Conservation (phyloP, 2,888 invertebrate genomes). For the Stictocephala bisonia region DNA sequence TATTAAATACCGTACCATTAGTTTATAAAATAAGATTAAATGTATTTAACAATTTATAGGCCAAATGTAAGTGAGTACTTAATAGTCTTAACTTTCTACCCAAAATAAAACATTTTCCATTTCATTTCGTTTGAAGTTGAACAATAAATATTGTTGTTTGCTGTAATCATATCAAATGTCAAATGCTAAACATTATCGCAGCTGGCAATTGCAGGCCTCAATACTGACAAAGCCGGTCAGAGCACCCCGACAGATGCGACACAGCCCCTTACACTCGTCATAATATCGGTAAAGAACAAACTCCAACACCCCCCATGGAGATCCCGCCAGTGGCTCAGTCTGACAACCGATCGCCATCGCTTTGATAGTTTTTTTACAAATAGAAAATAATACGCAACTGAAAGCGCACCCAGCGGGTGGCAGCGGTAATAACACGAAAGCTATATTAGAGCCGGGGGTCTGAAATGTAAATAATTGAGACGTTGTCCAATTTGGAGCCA, state of each 20-base stretch:
- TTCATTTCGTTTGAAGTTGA: no score
- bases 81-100: no score
- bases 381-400: conserved; percentile 33
- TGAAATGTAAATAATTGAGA: conserved; percentile 39
- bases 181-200: no score
- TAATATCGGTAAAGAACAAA: conserved; percentile 18
- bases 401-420: conserved; percentile 30
- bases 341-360: conserved; percentile 4
- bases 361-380: conserved; percentile 42
- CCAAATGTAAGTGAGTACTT: no score
- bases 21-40: no score
- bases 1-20: no score
- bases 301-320: background rate
- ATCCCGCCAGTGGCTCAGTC: background rate
- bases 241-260: conserved; percentile 19
- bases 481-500: conserved; percentile 42
- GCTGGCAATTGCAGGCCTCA: no score
- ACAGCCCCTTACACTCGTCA: conserved; percentile 22
- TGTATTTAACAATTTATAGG: no score
- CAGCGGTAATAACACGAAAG: conserved; percentile 29
- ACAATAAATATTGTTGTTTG: no score
- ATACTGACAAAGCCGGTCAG: no score
- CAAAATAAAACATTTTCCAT: no score
- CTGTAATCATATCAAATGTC: no score
- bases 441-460: conserved; percentile 33